Evolutionary conservation across 2,888 invertebrate genomes (phyloP).

Genomic region (Erpobdella octoculata): DNA sequence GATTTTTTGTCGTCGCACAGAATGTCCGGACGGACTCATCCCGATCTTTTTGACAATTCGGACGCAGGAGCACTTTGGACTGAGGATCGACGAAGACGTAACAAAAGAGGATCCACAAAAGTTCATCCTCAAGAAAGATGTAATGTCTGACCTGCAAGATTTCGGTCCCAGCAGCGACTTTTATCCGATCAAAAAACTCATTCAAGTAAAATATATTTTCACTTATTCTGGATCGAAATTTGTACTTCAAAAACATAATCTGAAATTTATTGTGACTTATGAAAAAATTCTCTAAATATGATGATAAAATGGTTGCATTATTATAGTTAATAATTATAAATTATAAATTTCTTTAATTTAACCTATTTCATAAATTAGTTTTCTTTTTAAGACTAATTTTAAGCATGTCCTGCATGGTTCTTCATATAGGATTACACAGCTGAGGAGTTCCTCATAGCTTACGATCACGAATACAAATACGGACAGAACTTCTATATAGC

Average conservation of each 20-base stretch:
- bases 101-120: conserved; percentile 47
- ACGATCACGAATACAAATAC: conserved; percentile 50
- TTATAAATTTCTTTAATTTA: not conserved
- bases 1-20: conserved; percentile 32
- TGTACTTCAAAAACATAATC: too few relatives aligned
- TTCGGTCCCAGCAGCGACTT: conserved; percentile 9
- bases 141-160: conserved; percentile 35
- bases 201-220: too few relatives aligned
- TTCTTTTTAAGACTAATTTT: too few relatives aligned
- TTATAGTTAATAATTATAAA: not conserved
- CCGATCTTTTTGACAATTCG: conserved; percentile 49
- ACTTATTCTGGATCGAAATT: too few relatives aligned
- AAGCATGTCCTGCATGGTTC: not conserved
- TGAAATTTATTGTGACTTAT: not conserved
- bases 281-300: not conserved
- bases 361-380: too few relatives aligned
- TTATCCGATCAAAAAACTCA: not conserved
- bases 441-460: conserved; percentile 50
- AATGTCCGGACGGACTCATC: conserved; percentile 45
- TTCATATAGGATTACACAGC: conserved; percentile 45
- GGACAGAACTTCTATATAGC: conserved; percentile 52
- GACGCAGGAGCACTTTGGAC: conserved; percentile 49
- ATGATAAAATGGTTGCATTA: not conserved
- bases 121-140: conserved; percentile 47
- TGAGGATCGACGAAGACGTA: conserved; percentile 47